Conservation (phyloP, 1,140 invertebrate genomes). For the Halictus rubicundus region DNA sequence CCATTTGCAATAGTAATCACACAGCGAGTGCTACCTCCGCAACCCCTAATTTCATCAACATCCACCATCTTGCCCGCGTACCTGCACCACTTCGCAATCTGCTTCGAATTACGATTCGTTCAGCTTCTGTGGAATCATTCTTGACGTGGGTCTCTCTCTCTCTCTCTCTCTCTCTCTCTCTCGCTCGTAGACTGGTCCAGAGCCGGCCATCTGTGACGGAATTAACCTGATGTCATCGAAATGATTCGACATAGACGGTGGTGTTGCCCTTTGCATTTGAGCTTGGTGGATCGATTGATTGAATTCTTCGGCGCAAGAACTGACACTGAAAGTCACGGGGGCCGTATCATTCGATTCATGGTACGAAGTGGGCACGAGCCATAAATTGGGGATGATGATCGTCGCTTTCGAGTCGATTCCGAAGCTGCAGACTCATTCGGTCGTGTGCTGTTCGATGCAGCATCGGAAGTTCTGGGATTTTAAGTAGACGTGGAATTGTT, state of each 20-base stretch:
- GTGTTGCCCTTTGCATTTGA: neutral
- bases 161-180: no score
- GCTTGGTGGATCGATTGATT: conserved; percentile 1
- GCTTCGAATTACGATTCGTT: conserved; percentile 66
- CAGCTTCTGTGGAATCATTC: conserved; percentile 66
- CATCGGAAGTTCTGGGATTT: no score
- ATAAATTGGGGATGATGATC: conserved; percentile 1
- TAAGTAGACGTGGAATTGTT: no score
- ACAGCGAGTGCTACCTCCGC: conserved; percentile 55
- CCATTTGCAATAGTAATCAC: conserved; percentile 65
- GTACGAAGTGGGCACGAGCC: neutral
- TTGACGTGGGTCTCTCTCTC: neutral
- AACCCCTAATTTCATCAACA: conserved; percentile 14
- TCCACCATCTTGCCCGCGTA: conserved; percentile 38
- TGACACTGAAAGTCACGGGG: neutral
- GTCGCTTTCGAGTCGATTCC: neutral
- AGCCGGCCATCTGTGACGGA: conserved; percentile 61
- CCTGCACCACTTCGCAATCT: conserved; percentile 68
- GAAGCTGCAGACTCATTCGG: no score
- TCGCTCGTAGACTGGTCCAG: neutral
- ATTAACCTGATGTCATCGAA: conserved; percentile 68
- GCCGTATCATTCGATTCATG: neutral
- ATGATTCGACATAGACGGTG: conserved; percentile 62
- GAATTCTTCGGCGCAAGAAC: neutral
- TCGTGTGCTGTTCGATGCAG: no score